phyloP scores from a whole-genome alignment of 2,888 invertebrate genomes.

The Erebia aethiops region DNA sequence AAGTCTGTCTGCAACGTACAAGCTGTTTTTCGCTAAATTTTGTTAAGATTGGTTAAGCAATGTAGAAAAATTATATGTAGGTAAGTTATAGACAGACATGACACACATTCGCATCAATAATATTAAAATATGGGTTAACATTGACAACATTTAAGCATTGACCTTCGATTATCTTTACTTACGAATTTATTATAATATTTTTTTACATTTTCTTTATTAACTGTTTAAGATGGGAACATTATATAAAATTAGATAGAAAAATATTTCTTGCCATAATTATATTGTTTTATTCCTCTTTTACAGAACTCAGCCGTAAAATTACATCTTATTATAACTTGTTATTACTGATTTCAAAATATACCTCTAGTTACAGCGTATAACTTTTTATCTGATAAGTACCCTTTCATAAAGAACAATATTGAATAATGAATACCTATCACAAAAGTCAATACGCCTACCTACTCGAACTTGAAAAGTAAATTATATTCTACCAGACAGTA shows the following conservation, averaged over 20 bases:
- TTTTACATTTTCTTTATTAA: slow-evolving; percentile 9
- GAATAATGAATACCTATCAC: not conserved
- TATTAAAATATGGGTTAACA: no score
- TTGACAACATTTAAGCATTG: no score
- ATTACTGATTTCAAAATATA: not conserved
- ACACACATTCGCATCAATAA: no score
- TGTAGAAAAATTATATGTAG: no score
- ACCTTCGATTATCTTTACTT: not conserved
- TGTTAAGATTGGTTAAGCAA: no score
- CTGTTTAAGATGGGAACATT: not conserved
- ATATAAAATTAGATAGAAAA: not conserved
- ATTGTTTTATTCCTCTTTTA: not conserved
- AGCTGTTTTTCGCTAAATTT: no score
- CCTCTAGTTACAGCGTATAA: not conserved
- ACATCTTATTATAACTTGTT: not conserved
- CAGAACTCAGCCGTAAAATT: not conserved
- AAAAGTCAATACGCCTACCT: not conserved
- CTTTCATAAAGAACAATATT: not conserved
- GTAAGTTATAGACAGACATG: no score
- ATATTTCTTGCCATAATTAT: not conserved
- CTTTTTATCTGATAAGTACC: not conserved
- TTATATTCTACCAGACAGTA: no score
- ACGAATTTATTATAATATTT: not conserved
- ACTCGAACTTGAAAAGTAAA: not conserved
- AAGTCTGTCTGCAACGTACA: no score